Evolutionary conservation across 2,888 invertebrate species (phyloP).

Genomic region (Myathropa florea): DNA sequence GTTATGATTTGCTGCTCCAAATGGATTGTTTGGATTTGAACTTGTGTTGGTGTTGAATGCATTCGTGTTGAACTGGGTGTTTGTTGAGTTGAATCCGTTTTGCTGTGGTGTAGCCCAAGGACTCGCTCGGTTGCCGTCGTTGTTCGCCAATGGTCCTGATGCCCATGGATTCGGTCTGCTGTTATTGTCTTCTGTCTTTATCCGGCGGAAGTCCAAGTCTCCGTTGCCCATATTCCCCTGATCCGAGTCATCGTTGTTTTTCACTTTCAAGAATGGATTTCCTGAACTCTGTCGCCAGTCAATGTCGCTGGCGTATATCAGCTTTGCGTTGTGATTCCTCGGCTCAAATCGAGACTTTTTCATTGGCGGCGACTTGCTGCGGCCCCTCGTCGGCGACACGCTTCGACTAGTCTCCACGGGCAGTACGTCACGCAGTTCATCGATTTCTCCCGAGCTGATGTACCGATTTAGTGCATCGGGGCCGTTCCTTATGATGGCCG

Average conservation of each 20-base stretch:
- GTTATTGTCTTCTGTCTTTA: slow-evolving; percentile 45
- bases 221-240: slow-evolving; percentile 37
- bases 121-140: slow-evolving; percentile 45
- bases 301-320: slow-evolving; percentile 77
- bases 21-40: slow-evolving; percentile 67
- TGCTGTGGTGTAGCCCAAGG: slow-evolving; percentile 66
- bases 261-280: slow-evolving; percentile 78
- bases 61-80: slow-evolving; percentile 54
- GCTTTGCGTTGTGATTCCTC: slow-evolving; percentile 79
- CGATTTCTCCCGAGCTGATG: slow-evolving; percentile 90
- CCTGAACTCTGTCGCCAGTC: slow-evolving; percentile 62
- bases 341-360: slow-evolving; percentile 79
- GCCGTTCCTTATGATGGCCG: slow-evolving; percentile 89
- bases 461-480: slow-evolving; percentile 88
- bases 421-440: slow-evolving; percentile 89
- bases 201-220: slow-evolving; percentile 50
- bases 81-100: slow-evolving; percentile 52
- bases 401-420: slow-evolving; percentile 84
- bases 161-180: slow-evolving; percentile 61
- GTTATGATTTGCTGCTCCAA: slow-evolving; percentile 48
- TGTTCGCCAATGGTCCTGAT: slow-evolving; percentile 49
- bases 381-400: slow-evolving; percentile 75
- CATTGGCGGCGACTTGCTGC: slow-evolving; percentile 74
- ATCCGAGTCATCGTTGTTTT: slow-evolving; percentile 60
- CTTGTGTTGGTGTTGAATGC: slow-evolving; percentile 52